Evolutionary conservation across 1,140 invertebrate genomes (phyloP).

Genomic region (Ceratina japonica): DNA sequence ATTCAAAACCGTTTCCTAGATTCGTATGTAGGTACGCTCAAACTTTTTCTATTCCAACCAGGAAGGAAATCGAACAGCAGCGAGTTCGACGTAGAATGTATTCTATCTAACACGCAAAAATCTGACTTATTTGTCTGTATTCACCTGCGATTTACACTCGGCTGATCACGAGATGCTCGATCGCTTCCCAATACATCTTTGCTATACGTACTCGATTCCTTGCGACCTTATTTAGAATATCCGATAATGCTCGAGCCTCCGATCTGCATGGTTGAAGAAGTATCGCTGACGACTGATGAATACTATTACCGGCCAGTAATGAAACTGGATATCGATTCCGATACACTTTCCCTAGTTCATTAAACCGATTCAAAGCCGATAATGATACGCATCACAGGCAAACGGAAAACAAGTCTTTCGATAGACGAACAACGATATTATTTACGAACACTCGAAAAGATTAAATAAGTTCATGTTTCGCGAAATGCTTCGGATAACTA

Average conservation of each 20-base stretch:
- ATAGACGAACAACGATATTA: neutral
- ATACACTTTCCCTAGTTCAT: conserved; percentile 5
- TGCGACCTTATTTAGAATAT: conserved; percentile 16
- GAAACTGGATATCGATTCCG: neutral
- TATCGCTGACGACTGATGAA: conserved; percentile 9
- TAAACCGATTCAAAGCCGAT: conserved; percentile 12
- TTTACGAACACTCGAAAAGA: neutral
- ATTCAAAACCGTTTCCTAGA: neutral
- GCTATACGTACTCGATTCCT: no score
- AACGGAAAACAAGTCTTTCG: neutral
- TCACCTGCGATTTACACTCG: conserved; percentile 20
- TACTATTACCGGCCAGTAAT: conserved; percentile 6
- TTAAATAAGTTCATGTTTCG: neutral
- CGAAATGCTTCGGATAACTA: neutral
- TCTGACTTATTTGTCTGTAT: conserved; percentile 23
- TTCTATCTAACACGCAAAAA: neutral
- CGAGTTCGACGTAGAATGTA: neutral
- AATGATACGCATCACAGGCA: neutral
- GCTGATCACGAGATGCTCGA: conserved; percentile 7
- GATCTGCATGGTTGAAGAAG: neutral
- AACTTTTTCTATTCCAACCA: neutral
- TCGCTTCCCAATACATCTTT: neutral
- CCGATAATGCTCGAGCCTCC: conserved; percentile 8
- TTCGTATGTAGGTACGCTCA: neutral
- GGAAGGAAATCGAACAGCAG: neutral